Conservation (phyloP, 2,888 invertebrate genomes). For the Alloscopus bannaensis region DNA sequence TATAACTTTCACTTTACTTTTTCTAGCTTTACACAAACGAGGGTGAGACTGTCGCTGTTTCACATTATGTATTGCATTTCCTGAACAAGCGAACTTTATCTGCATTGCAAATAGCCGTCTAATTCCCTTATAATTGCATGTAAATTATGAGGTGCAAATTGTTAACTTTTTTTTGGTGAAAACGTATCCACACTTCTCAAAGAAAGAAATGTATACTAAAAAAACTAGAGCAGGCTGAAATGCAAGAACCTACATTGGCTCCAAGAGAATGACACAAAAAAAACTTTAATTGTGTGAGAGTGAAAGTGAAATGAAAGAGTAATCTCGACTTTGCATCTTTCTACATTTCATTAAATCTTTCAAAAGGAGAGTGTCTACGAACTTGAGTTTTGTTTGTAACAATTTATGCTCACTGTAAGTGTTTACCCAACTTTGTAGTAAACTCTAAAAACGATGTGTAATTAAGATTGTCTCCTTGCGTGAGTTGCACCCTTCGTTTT, state of each 20-base stretch:
- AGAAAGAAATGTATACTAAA: too few relatives aligned
- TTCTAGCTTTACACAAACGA: constrained; percentile 1
- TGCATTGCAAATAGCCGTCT: constrained; percentile 22
- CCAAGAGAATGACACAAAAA: too few relatives aligned
- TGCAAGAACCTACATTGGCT: too few relatives aligned
- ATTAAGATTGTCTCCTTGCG: constrained; percentile 44
- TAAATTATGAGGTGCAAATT: constrained; percentile 58
- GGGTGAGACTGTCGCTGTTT: background rate
- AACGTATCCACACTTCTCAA: too few relatives aligned
- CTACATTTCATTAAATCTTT: constrained; percentile 31
- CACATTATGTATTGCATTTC: constrained; percentile 20
- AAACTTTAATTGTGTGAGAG: background rate
- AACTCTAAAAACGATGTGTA: too few relatives aligned
- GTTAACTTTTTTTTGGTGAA: too few relatives aligned
- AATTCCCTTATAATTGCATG: constrained; percentile 37
- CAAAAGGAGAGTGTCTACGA: background rate
- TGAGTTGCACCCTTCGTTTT: constrained; percentile 16
- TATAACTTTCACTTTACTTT: background rate
- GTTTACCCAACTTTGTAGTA: background rate
- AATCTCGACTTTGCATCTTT: constrained; percentile 29
- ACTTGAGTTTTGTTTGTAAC: background rate
- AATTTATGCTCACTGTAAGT: too few relatives aligned
- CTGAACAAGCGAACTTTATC: constrained; percentile 13
- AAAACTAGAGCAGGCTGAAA: too few relatives aligned
- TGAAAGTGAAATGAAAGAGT: background rate